Percentiles rank a stretch among this genome's conserved stretches.
Conservation (phyloP, 2,888 invertebrate genomes). For the Drosophila gaucha region DNA sequence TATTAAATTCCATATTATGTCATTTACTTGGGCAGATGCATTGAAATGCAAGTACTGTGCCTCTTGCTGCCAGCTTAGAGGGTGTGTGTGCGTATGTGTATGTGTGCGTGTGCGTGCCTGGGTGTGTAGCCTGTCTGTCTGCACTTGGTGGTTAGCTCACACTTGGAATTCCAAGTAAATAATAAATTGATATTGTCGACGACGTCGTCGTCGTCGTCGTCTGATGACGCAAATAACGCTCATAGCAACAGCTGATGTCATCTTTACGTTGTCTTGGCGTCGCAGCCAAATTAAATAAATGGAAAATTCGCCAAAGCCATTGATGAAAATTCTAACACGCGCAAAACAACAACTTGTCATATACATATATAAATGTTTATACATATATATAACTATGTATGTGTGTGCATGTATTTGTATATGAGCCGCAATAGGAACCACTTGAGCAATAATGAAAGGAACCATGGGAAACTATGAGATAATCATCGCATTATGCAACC, state of each 20-base stretch:
- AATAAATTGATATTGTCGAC: slow-evolving; percentile 36
- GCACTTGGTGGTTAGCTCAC: slow-evolving; percentile 1
- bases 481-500: slow-evolving; percentile 21
- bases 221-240: slow-evolving; percentile 66
- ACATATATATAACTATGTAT: neutral
- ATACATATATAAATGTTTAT: neutral
- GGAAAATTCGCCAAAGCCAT: slow-evolving; percentile 66
- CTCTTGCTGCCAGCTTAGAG: too few relatives aligned
- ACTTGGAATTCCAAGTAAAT: slow-evolving; percentile 32
- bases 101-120: neutral
- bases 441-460: slow-evolving; percentile 34
- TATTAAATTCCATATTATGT: neutral
- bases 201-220: slow-evolving; percentile 9
- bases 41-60: neutral
- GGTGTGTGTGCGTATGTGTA: neutral
- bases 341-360: slow-evolving; percentile 22
- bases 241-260: slow-evolving; percentile 58
- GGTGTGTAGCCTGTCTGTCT: neutral
- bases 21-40: slow-evolving; percentile 6
- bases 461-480: slow-evolving; percentile 4
- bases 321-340: slow-evolving; percentile 72
- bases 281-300: slow-evolving; percentile 65
- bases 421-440: slow-evolving; percentile 38
- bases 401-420: slow-evolving; percentile 2
- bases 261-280: slow-evolving; percentile 27